Evolutionary conservation across 2,113 vertebrate species (phyloP).

Genomic region (Charina bottae): DNA sequence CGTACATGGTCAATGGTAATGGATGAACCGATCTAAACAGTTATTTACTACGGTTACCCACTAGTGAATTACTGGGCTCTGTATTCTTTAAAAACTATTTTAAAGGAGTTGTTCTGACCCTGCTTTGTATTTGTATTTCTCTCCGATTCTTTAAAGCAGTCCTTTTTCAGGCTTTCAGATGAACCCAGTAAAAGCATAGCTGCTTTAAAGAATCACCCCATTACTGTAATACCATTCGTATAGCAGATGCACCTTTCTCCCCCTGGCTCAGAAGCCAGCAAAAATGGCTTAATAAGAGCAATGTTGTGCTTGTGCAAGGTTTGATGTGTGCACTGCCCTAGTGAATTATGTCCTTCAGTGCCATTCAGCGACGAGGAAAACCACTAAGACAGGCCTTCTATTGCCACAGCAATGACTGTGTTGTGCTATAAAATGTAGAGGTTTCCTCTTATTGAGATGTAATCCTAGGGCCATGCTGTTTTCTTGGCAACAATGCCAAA

Average conservation of each 20-base stretch:
- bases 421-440: neutral
- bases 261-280: neutral
- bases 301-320: neutral
- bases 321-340: neutral
- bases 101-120: neutral
- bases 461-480: neutral
- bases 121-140: neutral
- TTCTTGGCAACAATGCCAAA: neutral
- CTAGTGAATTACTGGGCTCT: neutral
- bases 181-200: neutral
- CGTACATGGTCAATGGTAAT: neutral
- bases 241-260: neutral
- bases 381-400: neutral
- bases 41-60: neutral
- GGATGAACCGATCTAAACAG: neutral
- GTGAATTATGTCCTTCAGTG: neutral
- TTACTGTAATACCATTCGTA: neutral
- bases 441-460: neutral
- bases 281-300: neutral
- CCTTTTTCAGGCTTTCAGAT: neutral
- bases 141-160: neutral
- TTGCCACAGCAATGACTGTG: neutral
- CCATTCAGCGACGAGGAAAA: neutral
- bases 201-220: neutral
- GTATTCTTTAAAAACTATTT: neutral